Evolutionary conservation across 2,797 vertebrate species (phyloP).

Genomic region (Ctenosaura bakeri): DNA sequence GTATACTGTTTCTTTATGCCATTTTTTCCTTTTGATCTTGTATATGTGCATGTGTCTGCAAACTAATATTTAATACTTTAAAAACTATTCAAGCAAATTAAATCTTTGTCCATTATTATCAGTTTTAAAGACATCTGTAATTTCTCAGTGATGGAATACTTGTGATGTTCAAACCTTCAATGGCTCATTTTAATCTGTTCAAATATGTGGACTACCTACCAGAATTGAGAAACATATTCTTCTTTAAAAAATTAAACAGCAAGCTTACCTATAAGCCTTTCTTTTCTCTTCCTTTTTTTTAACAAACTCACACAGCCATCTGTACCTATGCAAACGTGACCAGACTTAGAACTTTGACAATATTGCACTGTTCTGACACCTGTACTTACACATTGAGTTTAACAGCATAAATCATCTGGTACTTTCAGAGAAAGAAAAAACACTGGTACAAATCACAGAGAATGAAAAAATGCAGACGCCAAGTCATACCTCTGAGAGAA

Average conservation of each 20-base stretch:
- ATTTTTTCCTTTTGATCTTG: constrained; percentile 1
- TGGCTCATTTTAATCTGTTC: constrained; percentile 44
- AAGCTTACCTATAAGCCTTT: neutral
- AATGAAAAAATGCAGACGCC: neutral
- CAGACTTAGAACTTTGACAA: neutral
- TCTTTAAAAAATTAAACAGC: constrained; percentile 34
- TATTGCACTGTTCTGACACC: neutral
- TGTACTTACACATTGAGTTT: too few species aligned
- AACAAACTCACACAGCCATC: neutral
- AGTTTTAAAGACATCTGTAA: constrained; percentile 43
- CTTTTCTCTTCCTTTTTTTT: neutral
- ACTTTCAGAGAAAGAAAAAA: neutral
- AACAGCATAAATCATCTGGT: neutral
- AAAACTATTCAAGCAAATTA: neutral
- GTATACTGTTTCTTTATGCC: neutral
- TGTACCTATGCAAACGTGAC: neutral
- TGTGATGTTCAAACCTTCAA: constrained; percentile 20
- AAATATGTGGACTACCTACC: constrained; percentile 32
- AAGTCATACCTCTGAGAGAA: neutral
- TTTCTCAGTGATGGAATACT: constrained; percentile 32
- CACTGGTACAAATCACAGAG: neutral
- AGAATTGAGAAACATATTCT: constrained; percentile 41
- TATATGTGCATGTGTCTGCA: constrained; percentile 20
- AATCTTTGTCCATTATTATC: constrained; percentile 49
- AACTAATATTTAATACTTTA: constrained; percentile 55